Base-by-base conservation (phyloP, 2,888 invertebrate species). In the Hermodice carunculata region DNA sequence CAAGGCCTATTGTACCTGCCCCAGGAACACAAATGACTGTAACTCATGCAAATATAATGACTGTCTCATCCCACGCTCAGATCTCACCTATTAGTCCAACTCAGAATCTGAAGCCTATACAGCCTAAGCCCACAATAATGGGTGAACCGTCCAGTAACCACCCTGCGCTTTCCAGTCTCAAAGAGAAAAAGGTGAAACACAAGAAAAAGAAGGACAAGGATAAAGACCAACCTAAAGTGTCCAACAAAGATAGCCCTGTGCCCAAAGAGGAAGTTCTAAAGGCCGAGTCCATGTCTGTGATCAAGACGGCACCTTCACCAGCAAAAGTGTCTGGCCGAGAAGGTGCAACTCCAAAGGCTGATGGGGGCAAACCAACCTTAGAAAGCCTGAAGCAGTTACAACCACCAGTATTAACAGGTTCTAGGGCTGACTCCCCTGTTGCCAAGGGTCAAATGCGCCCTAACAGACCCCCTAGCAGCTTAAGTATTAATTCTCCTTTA, bases 101-200 rank as follows among this genome's bases (percentile, higher is more conserved):
- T 2, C 37, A 60, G 1, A 48, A 65, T 26, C 74, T 83, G 46
- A 87, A 86, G 61, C 83, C 82, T n/a, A 85, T 85, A 61, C 86
- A 86, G 71, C 84, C 86, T 2, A 86, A 85, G 65, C 85, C 85
- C 3, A 82, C 82, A 1, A 78, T 82, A n/a, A 73, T 83, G 69
- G 85, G 84, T 17, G 85, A 85, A 53, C 76, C 81, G 4, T 69
- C 80, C 19, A 71, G 73, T 37, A 73, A 81, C 29, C 82, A 80
- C 57, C 80, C 84, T 26, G 76, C 81, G 17, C 73, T 82, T 28
- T 79, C 80, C 19, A 78, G 80, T 26, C 75, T 84, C 17, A 83
- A 83, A 61, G 83, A 83, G 61, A 82, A 79, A 19, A 82, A 81
- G 64, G 79, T 81, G 56, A 78, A 79, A 58, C 86, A 86, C 76